Evolutionary conservation across 2,888 invertebrate genomes (phyloP).

Genomic region (Ophion obscuratus): DNA sequence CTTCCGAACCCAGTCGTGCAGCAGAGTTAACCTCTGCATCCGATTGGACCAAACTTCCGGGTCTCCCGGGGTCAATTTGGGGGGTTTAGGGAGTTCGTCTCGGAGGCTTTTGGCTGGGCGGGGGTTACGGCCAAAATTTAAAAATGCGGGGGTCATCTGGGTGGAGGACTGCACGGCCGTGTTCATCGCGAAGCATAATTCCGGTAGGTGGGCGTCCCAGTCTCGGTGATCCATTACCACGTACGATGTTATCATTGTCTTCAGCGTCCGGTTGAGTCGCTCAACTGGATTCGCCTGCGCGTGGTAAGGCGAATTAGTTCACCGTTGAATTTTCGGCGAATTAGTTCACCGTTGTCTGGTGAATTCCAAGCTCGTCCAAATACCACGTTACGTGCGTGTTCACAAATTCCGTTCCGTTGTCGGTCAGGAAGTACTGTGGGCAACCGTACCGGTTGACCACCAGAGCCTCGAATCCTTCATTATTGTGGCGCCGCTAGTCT

Average conservation of each 20-base stretch:
- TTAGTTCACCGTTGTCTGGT: slow-evolving; percentile 3
- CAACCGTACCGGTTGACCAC: too few species aligned
- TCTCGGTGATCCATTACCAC: not conserved
- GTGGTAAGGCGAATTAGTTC: slow-evolving; percentile 4
- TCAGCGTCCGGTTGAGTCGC: slow-evolving; percentile 10
- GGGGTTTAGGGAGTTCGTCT: too few species aligned
- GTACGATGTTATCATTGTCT: slow-evolving; percentile 16
- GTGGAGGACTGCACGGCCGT: slow-evolving; percentile 63
- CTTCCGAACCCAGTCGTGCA: too few species aligned
- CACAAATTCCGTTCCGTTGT: too few species aligned
- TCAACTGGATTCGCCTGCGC: slow-evolving; percentile 25
- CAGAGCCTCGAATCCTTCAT: too few species aligned
- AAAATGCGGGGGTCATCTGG: slow-evolving; percentile 61
- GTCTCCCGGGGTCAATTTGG: too few species aligned
- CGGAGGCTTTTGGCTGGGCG: slow-evolving; percentile 29
- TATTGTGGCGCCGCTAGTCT: too few species aligned
- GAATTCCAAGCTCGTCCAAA: not conserved
- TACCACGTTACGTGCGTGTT: too few species aligned
- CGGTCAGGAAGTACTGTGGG: too few species aligned
- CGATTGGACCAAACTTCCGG: too few species aligned
- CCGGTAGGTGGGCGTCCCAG: slow-evolving; percentile 11
- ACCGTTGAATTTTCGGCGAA: too few species aligned
- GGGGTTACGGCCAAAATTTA: slow-evolving; percentile 63
- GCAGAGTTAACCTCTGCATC: too few species aligned
- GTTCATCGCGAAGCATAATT: slow-evolving; percentile 63